Percentiles rank a stretch among this genome's conserved stretches.
phyloP scores from a whole-genome alignment of 2,113 vertebrate species.

The Macrotis lagotis region DNA sequence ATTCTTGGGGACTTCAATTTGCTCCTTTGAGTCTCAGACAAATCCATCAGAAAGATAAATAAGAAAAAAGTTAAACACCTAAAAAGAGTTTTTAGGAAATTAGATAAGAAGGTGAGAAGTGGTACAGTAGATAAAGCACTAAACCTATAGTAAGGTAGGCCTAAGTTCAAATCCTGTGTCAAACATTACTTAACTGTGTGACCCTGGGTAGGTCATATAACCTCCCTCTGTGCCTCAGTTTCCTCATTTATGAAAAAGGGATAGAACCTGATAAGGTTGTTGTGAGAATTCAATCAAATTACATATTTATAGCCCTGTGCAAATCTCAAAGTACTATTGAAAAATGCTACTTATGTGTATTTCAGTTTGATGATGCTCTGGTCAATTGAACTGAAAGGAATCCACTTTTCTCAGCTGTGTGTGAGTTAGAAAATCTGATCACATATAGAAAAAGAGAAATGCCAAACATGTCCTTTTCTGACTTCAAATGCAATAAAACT shows the following conservation, averaged over 20 bases:
- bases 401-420: no score
- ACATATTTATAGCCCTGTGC: background rate
- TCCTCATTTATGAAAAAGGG: background rate
- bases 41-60: background rate
- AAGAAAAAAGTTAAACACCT: no score
- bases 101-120: no score
- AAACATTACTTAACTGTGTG: background rate
- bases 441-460: background rate
- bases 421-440: no score
- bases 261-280: background rate
- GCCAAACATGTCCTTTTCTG: background rate
- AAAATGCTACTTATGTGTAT: background rate
- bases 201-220: background rate
- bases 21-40: background rate
- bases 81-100: no score
- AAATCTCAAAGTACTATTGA: background rate
- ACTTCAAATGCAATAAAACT: no score
- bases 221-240: background rate
- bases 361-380: no score
- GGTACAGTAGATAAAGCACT: no score
- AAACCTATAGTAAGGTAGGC: background rate
- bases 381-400: background rate
- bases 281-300: no score
- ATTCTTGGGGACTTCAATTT: background rate
- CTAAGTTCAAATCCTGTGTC: background rate